A percentile compares a stretch with the other conserved stretches of the same genome.
Evolutionary conservation across 2,113 vertebrate genomes (phyloP).

Genomic region (Physeter macrocephalus): DNA sequence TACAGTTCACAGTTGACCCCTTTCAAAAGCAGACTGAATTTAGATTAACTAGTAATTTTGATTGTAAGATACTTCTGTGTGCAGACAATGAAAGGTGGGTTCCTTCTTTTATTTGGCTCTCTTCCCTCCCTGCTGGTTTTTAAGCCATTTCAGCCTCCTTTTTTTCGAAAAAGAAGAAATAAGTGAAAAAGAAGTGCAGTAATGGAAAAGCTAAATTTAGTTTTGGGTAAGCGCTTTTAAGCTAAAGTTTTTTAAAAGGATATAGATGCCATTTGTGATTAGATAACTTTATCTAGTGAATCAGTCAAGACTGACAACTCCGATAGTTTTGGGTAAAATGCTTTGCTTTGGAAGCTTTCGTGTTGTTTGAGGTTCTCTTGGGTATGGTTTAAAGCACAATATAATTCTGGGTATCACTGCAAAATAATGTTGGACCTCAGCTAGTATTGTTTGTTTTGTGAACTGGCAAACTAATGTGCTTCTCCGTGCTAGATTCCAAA

Average conservation of each 20-base stretch:
- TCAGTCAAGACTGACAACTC: conserved; percentile 1
- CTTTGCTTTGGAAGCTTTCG: conserved; percentile 25
- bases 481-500: not conserved
- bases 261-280: conserved; percentile 24
- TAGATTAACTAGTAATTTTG: conserved; percentile 39
- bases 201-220: conserved; percentile 35
- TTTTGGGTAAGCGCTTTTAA: conserved; percentile 19
- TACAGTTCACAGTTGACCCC: not conserved
- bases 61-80: conserved; percentile 22
- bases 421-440: conserved; percentile 16
- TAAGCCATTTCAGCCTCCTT: conserved; percentile 36
- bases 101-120: conserved; percentile 25
- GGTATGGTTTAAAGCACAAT: not conserved
- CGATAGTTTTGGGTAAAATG: conserved; percentile 27
- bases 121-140: conserved; percentile 29
- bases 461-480: not conserved
- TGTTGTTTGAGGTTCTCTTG: not conserved
- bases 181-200: not conserved
- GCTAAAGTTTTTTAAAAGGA: conserved; percentile 1
- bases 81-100: not conserved
- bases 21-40: conserved; percentile 37
- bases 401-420: conserved; percentile 13
- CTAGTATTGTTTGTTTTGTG: conserved; percentile 32
- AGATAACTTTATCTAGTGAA: conserved; percentile 8
- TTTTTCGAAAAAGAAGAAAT: conserved; percentile 4